These are phyloP conservation scores for Dermochelys coriacea DNA, from an alignment of 2,797 vertebrate species.

Conservation along the genomic window DNA sequence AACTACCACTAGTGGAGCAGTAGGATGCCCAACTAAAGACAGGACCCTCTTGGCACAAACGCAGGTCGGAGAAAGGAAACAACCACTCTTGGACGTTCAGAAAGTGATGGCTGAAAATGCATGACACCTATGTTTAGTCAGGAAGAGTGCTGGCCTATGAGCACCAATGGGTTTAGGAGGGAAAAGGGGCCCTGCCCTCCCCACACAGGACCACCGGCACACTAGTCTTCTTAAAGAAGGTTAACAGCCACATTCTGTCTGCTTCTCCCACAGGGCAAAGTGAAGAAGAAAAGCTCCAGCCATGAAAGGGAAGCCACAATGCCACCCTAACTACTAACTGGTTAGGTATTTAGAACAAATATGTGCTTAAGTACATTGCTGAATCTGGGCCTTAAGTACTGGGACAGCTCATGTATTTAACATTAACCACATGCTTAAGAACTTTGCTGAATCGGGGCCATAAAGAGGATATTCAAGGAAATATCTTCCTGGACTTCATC, in stretches of 20 bases:
- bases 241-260: neutral
- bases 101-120: neutral
- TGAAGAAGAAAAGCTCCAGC: neutral
- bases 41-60: constrained; percentile 35
- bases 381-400: accelerated
- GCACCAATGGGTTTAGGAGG: neutral
- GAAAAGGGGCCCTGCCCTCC: neutral
- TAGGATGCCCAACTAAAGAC: constrained; percentile 56
- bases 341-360: neutral
- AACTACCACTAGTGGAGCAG: constrained; percentile 66
- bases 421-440: neutral
- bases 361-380: accelerated
- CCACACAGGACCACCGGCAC: neutral
- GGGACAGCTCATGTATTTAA: accelerated
- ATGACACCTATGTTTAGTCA: constrained; percentile 48
- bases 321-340: neutral
- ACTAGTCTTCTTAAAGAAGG: neutral
- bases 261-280: neutral
- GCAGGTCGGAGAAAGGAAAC: constrained; percentile 13
- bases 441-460: neutral
- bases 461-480: neutral
- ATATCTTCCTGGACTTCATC: neutral
- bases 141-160: neutral
- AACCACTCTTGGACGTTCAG: neutral
- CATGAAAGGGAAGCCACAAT: neutral